These are phyloP conservation scores for Podiceps cristatus DNA, from an alignment of 2,113 vertebrate species.

Conservation along the genomic window DNA sequence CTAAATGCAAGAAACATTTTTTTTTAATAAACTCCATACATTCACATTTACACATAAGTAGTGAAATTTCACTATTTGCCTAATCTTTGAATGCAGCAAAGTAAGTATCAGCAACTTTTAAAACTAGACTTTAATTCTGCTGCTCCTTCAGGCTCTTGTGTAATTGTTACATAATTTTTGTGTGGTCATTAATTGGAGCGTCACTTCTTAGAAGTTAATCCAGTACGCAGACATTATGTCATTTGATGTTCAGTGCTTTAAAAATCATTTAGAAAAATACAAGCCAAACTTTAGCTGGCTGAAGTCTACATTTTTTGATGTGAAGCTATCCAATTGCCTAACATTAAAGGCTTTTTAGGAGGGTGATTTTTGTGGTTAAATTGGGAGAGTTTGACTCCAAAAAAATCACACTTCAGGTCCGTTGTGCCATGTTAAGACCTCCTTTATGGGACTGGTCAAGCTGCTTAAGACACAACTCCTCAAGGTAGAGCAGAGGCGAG, in stretches of 20 bases:
- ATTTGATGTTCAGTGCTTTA: background rate
- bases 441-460: background rate
- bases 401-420: background rate
- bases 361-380: background rate
- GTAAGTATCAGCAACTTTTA: background rate
- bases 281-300: background rate
- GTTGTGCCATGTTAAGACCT: no score
- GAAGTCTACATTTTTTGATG: background rate
- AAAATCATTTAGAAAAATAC: background rate
- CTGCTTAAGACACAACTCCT: rapidly evolving
- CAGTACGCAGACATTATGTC: rapidly evolving
- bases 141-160: background rate
- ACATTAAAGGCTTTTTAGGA: background rate
- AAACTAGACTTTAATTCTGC: background rate
- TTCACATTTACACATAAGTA: background rate
- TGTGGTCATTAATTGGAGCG: background rate
- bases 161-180: background rate
- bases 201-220: background rate
- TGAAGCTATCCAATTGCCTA: background rate
- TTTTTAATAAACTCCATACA: background rate
- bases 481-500: background rate
- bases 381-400: rapidly evolving
- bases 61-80: background rate
- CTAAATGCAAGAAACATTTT: background rate
- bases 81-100: background rate